These are phyloP conservation scores for Bos indicus DNA, from an alignment of 2,113 vertebrate species.

Conservation along the genomic window DNA sequence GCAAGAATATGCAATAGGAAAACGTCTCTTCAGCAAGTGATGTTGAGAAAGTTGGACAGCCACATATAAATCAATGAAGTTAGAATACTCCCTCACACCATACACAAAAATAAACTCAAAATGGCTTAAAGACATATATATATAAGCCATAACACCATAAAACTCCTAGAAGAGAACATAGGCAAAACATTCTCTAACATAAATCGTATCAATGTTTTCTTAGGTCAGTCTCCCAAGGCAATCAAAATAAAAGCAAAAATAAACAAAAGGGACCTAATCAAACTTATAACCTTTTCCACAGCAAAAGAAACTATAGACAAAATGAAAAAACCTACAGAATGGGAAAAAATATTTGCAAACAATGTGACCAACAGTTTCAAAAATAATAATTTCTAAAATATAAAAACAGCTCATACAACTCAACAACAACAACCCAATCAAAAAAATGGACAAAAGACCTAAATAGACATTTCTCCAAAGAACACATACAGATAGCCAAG, in stretches of 20 bases:
- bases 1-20: background rate
- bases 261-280: background rate
- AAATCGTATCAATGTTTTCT: background rate
- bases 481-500: background rate
- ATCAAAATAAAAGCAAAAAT: background rate
- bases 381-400: background rate
- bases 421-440: background rate
- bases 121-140: background rate
- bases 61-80: background rate
- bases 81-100: background rate
- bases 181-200: background rate
- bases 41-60: background rate
- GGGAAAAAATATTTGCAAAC: background rate
- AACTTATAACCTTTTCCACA: background rate
- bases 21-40: background rate
- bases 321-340: background rate
- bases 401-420: background rate
- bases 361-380: background rate
- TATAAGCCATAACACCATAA: background rate
- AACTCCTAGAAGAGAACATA: background rate
- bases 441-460: background rate
- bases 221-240: background rate
- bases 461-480: background rate
- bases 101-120: background rate
- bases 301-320: background rate